A percentile compares a stretch with the other conserved stretches of the same genome.
phyloP scores from a whole-genome alignment of 2,113 vertebrate species.

The Spea bombifrons region DNA sequence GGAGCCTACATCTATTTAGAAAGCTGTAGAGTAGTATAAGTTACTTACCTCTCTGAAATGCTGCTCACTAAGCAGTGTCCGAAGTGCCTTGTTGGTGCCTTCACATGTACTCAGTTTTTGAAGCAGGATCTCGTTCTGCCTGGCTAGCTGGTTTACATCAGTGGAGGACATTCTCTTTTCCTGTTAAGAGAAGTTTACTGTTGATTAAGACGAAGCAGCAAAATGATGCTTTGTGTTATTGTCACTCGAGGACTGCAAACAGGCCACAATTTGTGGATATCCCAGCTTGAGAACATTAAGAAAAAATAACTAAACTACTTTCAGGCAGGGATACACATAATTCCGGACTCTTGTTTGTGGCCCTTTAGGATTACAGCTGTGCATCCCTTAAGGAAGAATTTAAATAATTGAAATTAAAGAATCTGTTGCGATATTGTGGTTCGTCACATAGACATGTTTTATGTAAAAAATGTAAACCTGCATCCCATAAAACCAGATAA shows the following conservation, averaged over 20 bases:
- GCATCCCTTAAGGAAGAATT: too few species aligned
- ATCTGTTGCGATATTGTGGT: too few species aligned
- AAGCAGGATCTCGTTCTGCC: constrained; percentile 82
- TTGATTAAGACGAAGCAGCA: neutral
- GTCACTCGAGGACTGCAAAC: neutral
- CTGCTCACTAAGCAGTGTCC: constrained; percentile 81
- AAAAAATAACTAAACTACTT: too few species aligned
- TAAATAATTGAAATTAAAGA: too few species aligned
- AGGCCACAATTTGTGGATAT: neutral
- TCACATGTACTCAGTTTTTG: constrained; percentile 87
- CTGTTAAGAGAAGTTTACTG: constrained; percentile 53
- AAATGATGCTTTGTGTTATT: too few species aligned
- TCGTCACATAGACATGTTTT: too few species aligned
- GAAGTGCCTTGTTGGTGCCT: constrained; percentile 78
- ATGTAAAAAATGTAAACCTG: too few species aligned
- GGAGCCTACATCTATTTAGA: too few species aligned
- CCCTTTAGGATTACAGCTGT: too few species aligned
- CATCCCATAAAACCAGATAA: too few species aligned
- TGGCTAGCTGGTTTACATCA: constrained; percentile 69
- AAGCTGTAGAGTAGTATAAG: too few species aligned
- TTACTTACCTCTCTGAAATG: constrained; percentile 74
- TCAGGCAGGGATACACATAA: neutral
- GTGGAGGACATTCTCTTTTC: constrained; percentile 73
- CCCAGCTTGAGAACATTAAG: too few species aligned
- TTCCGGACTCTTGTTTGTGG: neutral